Evolutionary conservation across 2,888 invertebrate genomes (phyloP).

Genomic region (Drosophila neoperkinsi): DNA sequence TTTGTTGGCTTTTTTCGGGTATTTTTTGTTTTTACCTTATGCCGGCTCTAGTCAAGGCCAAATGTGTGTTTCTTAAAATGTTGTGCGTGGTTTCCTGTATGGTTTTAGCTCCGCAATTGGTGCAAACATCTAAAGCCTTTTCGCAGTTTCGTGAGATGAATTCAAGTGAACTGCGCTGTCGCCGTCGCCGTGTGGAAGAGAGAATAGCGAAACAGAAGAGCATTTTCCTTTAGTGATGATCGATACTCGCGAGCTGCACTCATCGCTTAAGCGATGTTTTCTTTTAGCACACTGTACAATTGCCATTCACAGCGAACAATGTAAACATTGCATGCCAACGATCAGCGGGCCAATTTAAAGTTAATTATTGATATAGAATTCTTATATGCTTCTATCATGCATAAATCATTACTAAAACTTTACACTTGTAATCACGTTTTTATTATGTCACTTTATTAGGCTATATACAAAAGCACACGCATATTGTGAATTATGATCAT

Average conservation of each 20-base stretch:
- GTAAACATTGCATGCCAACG: constrained; percentile 38
- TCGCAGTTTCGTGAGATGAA: constrained; percentile 17
- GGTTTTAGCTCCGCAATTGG: constrained; percentile 10
- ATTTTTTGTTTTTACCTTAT: background rate
- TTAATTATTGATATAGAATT: background rate
- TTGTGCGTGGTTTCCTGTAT: constrained; percentile 10
- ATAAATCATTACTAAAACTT: background rate
- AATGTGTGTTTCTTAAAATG: constrained; percentile 24
- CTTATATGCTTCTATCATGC: background rate
- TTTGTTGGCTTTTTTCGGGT: background rate
- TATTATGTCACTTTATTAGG: background rate
- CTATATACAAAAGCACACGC: background rate
- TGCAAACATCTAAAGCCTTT: constrained; percentile 9
- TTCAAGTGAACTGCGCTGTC: constrained; percentile 42
- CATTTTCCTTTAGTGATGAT: constrained; percentile 33
- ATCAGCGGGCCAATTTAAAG: constrained; percentile 21
- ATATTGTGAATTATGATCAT: background rate
- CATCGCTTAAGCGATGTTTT: constrained; percentile 33
- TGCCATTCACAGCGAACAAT: constrained; percentile 45
- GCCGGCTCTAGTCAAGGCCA: constrained; percentile 31
- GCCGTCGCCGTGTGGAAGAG: constrained; percentile 26
- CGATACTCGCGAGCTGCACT: constrained; percentile 28
- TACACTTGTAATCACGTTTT: background rate
- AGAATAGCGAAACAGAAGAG: constrained; percentile 43
- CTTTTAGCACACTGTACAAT: constrained; percentile 3